These are phyloP conservation scores for Pelobates fuscus DNA, from an alignment of 2,113 vertebrate species.

Conservation along the genomic window DNA sequence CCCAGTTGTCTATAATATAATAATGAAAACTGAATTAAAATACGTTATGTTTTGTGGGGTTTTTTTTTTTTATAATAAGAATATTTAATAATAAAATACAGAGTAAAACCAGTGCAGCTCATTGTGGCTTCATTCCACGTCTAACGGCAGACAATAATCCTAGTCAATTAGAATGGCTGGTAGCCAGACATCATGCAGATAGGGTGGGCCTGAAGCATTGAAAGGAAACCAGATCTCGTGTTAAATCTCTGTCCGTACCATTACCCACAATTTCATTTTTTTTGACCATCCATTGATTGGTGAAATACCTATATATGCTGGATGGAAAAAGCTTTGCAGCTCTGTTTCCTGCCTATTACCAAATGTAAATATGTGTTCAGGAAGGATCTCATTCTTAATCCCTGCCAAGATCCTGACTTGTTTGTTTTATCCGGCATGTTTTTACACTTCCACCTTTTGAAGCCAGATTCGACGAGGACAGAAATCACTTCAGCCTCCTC, in stretches of 20 bases:
- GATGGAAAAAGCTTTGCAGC: slow-evolving; percentile 11
- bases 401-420: slow-evolving; percentile 32
- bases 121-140: slow-evolving; percentile 23
- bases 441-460: slow-evolving; percentile 45
- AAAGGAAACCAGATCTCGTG: slow-evolving; percentile 10
- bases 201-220: not conserved
- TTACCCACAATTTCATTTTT: slow-evolving; percentile 13
- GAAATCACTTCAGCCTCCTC: slow-evolving; percentile 29
- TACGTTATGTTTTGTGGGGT: not conserved
- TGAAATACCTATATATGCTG: slow-evolving; percentile 12
- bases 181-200: slow-evolving; percentile 43
- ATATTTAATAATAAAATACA: not conserved
- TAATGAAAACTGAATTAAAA: not conserved
- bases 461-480: slow-evolving; percentile 17
- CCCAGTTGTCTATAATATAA: too few species aligned
- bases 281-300: slow-evolving; percentile 29
- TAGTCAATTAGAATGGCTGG: slow-evolving; percentile 34
- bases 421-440: slow-evolving; percentile 45
- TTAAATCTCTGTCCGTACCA: not conserved
- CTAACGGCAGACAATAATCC: slow-evolving; percentile 35
- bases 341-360: slow-evolving; percentile 32
- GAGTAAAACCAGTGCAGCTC: not conserved
- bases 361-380: slow-evolving; percentile 47
- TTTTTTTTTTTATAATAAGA: not conserved
- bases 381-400: slow-evolving; percentile 41